These are phyloP conservation scores for Octomys mimax DNA, from an alignment of 2,797 vertebrate genomes.

Conservation along the genomic window DNA sequence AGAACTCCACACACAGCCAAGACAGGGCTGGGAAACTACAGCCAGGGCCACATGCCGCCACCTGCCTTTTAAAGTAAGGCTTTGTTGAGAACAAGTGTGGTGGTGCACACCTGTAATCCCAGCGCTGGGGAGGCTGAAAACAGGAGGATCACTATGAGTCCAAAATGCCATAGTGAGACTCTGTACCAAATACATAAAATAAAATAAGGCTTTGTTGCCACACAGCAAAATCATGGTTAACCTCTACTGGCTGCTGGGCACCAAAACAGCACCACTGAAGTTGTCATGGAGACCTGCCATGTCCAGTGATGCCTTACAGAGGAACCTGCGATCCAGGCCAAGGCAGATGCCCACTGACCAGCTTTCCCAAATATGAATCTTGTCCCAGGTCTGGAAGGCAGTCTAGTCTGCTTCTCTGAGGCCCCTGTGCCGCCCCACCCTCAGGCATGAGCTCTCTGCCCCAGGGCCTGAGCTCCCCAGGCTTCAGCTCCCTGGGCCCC, in stretches of 20 bases:
- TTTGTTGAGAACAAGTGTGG: too few relatives aligned
- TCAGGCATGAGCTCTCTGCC: too few relatives aligned
- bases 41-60: rapidly evolving
- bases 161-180: too few relatives aligned
- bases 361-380: not conserved
- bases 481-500: not conserved
- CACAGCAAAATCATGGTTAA: not conserved
- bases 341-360: not conserved
- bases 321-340: not conserved
- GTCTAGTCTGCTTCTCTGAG: not conserved
- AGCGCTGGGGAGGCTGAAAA: too few relatives aligned
- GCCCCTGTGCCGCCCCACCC: too few relatives aligned
- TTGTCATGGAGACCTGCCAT: rapidly evolving
- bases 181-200: too few relatives aligned
- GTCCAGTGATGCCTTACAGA: not conserved
- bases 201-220: not conserved
- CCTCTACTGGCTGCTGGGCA: not conserved
- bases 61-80: not conserved
- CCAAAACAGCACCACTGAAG: not conserved
- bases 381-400: not conserved
- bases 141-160: too few relatives aligned
- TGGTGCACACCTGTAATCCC: too few relatives aligned
- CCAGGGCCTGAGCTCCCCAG: not conserved
- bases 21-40: not conserved
- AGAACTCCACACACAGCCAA: not conserved